Evolutionary conservation across 2,888 invertebrate species (phyloP), one percentile per base, ranked within the genome.

Genomic region (Xanthostigma xanthostigma): DNA sequence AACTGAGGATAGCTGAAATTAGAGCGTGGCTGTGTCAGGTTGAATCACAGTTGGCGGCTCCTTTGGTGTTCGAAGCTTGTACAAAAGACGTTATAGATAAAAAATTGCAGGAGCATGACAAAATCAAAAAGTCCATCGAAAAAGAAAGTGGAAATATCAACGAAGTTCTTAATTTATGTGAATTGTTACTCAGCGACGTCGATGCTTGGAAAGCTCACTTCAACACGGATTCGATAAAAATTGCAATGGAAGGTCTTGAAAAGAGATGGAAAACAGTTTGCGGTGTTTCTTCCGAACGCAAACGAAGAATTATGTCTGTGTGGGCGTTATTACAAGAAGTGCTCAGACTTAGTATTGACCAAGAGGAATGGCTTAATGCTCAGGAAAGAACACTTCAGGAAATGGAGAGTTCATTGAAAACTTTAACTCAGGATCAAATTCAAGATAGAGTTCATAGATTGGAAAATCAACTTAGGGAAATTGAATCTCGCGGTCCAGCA

Each of bases 221-320:
- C 46, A 80, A 84, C 53, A 76, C 80, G 0, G 77, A 81, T 37
- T 76, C 78, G 46, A 70, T 88, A 10, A 77, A 76, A 34, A 69
- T 70, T 0, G 80, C 83, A 0, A 76, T 81, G 45, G 78, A 83
- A 46, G 79, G 79, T 49, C 69, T 89, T 10, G 87, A 88, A 57
- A 79, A 78, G 60, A 76, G 87, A 53, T 89, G 89, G 89, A 84
- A 81, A 58, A 74, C 75, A 41, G 79, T 87, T 2, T 88, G 87
- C 59, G 76, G 78, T 3, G 73, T 77, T 60, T 84, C 85, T 0
- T 78, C 81, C 8, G 81, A 81, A 48, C 72, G 83, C 2, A 86
- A 84, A 62, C 73, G 77, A 0, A 78, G 77, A 49, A 81, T 87
- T 49, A 63, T 76, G 2, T 64, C 68, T 40, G 69, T 74, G 0